These are phyloP conservation scores for Takifugu rubripes DNA, from an alignment of 2,797 vertebrate species.

Conservation along the genomic window DNA sequence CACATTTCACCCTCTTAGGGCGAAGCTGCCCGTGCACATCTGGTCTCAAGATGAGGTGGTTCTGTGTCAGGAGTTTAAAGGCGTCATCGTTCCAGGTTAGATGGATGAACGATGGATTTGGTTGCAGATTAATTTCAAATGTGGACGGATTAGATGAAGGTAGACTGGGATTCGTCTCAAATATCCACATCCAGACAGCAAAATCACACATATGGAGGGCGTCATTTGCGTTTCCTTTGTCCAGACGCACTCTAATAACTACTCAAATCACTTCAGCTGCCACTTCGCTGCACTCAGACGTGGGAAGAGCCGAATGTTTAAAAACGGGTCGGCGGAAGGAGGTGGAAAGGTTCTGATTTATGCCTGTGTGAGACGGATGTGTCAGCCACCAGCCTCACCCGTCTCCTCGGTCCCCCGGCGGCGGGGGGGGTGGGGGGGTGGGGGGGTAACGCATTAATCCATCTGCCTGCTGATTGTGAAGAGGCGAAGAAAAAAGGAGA, in stretches of 20 bases:
- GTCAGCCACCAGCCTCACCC: conserved; percentile 47
- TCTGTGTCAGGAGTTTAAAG: too few species aligned
- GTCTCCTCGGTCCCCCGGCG: conserved; percentile 41
- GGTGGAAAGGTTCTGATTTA: conserved; percentile 78
- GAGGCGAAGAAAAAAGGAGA: conserved; percentile 26
- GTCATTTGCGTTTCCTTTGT: background rate
- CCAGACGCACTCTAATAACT: background rate
- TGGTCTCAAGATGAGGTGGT: background rate
- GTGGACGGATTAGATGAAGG: conserved; percentile 35
- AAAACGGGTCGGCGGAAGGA: conserved; percentile 32
- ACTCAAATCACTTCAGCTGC: conserved; percentile 37
- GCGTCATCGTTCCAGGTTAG: background rate
- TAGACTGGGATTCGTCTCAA: conserved; percentile 33
- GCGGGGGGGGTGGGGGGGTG: conserved; percentile 11
- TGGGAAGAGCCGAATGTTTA: background rate
- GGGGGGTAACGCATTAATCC: conserved; percentile 60
- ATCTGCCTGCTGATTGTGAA: conserved; percentile 41
- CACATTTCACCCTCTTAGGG: background rate
- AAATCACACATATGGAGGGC: background rate
- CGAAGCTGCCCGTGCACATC: background rate
- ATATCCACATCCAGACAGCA: conserved; percentile 10
- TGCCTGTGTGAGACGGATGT: conserved; percentile 59
- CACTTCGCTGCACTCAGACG: conserved; percentile 57
- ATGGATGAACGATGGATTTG: conserved; percentile 1
- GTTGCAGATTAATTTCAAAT: conserved; percentile 11